phyloP scores from a whole-genome alignment of 2,888 invertebrate genomes.

The Stenolophus ochropezus region DNA sequence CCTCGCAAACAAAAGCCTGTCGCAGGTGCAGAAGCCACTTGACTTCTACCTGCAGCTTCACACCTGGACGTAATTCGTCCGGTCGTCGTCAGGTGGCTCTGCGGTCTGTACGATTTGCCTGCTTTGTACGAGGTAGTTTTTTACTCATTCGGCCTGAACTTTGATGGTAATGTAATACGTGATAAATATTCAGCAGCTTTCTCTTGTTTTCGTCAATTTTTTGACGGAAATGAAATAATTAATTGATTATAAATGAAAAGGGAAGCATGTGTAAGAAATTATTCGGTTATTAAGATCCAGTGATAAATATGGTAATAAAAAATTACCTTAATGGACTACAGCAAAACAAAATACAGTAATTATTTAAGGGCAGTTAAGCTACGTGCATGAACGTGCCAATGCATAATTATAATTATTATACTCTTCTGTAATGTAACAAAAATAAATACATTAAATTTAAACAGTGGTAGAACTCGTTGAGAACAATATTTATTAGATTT shows the following conservation, averaged over 20 bases:
- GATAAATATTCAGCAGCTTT: slow-evolving; percentile 10
- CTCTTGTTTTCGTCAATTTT: background rate
- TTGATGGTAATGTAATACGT: background rate
- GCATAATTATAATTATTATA: too few species aligned
- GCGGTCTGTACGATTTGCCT: background rate
- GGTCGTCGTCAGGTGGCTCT: slow-evolving; percentile 25
- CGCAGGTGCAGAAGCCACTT: slow-evolving; percentile 28
- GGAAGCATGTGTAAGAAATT: background rate
- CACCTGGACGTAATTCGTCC: slow-evolving; percentile 44
- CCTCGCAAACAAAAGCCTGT: background rate
- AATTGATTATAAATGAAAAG: background rate
- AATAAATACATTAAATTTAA: too few species aligned
- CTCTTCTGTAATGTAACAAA: too few species aligned
- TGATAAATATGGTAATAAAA: too few species aligned
- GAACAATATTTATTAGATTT: too few species aligned
- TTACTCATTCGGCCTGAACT: background rate
- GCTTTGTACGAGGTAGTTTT: background rate
- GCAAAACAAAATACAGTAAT: too few species aligned
- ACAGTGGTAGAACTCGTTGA: too few species aligned
- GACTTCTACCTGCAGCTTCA: background rate
- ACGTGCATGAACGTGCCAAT: too few species aligned
- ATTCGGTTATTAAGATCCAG: background rate
- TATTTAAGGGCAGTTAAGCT: too few species aligned
- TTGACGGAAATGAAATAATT: slow-evolving; percentile 7
- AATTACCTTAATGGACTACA: too few species aligned